phyloP scores from a whole-genome alignment of 2,888 invertebrate species.

The Chromoteleia sp. region DNA sequence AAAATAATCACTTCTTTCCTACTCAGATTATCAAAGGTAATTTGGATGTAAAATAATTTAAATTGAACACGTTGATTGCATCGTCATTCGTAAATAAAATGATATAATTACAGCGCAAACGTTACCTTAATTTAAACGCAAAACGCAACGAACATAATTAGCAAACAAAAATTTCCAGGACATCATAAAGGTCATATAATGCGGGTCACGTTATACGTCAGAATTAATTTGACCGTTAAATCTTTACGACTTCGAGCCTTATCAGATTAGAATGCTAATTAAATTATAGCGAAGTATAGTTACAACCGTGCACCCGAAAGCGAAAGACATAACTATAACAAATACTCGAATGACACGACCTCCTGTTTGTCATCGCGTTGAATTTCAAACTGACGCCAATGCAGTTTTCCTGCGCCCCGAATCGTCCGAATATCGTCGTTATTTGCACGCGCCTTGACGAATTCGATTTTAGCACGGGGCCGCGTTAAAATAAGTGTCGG shows the following conservation, averaged over 20 bases:
- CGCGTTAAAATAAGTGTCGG: conserved; percentile 34
- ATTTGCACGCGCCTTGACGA: conserved; percentile 32
- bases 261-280: conserved; percentile 49
- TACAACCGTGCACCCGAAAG: conserved; percentile 29
- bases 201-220: conserved; percentile 26
- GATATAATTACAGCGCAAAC: background rate
- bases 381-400: conserved; percentile 27
- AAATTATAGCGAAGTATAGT: conserved; percentile 34
- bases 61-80: background rate
- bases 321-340: conserved; percentile 32
- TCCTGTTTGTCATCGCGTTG: conserved; percentile 1
- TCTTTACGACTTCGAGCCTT: conserved; percentile 42
- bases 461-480: conserved; percentile 16
- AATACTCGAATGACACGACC: conserved; percentile 3
- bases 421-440: conserved; percentile 5
- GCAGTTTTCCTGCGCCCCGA: conserved; percentile 9
- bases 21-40: too few relatives aligned
- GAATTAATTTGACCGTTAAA: conserved; percentile 49
- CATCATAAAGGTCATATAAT: conserved; percentile 7
- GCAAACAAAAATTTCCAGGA: conserved; percentile 12
- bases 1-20: too few relatives aligned
- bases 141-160: conserved; percentile 5
- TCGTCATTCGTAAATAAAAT: background rate
- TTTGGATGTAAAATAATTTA: too few relatives aligned
- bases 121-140: background rate